Evolutionary conservation across 2,797 vertebrate genomes (phyloP).

Genomic region (Megalops cyprinoides): DNA sequence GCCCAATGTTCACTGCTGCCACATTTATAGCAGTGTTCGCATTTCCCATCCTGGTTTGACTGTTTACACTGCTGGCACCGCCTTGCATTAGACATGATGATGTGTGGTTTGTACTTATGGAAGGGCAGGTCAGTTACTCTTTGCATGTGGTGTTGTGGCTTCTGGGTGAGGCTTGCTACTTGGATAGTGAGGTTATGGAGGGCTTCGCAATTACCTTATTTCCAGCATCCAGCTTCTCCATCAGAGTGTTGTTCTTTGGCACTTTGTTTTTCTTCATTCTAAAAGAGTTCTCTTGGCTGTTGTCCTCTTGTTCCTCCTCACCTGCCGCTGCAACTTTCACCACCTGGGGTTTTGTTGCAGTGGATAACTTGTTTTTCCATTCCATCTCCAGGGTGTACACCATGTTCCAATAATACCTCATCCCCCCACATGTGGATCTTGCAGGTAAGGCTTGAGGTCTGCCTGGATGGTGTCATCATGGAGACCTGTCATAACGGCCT

Average conservation of each 20-base stretch:
- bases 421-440: not conserved
- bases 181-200: conserved; percentile 36
- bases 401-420: conserved; percentile 23
- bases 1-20: conserved; percentile 31
- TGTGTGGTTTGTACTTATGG: not conserved
- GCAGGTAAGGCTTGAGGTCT: conserved; percentile 26
- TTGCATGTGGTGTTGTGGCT: not conserved
- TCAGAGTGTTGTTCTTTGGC: too few species aligned
- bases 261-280: too few species aligned
- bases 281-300: too few species aligned
- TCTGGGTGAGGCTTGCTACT: conserved; percentile 7
- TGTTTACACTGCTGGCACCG: not conserved
- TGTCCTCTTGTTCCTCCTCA: too few species aligned
- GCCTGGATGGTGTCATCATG: conserved; percentile 19
- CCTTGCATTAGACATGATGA: not conserved
- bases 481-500: conserved; percentile 32
- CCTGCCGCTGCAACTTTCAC: too few species aligned
- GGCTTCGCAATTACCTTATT: conserved; percentile 32
- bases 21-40: conserved; percentile 34
- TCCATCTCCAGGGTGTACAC: conserved; percentile 23
- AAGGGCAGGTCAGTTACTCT: not conserved
- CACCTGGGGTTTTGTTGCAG: too few species aligned
- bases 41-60: conserved; percentile 20
- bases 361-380: conserved; percentile 31
- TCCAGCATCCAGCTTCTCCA: conserved; percentile 27